Evolutionary conservation across 2,888 invertebrate species (phyloP), one percentile per base, ranked within the genome.

Genomic region (Xanthorhoe spadicearia): DNA sequence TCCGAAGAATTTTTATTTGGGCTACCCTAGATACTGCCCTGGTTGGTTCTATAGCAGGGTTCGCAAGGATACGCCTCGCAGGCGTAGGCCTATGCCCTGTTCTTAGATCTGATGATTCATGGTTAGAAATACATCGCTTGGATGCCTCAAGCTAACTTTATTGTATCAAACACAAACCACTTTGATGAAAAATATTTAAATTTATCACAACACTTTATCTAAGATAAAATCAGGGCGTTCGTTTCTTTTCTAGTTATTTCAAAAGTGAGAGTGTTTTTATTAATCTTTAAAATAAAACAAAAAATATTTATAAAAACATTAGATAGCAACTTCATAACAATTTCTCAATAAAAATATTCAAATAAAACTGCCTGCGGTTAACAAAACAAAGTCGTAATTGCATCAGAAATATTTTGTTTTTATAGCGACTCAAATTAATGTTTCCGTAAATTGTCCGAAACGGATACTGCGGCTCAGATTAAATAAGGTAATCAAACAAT

Each of bases 331-430:
- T 38, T 46, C 15, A n/a, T 46, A 15, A 10, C 4, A 15, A 46
- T 15, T 46, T 15, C 46, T 46, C 46, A 6, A 46, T 15, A n/a
- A 46, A 46, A 15, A 46, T 15, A 43, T 43, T 23, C 23, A 1
- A 43, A 13, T 43, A 43, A 6, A 46, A 15, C 46, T 23, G 43
- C 60, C 28, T 61, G 46, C 17, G 4, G 9, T 10, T 32, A 51
- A 18, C 4, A 52, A 35, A 28, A 46, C 46, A 48, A 6, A 52
- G 38, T 43, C 53, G n/a, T 50, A 15, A 64, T 60, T 60, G 13
- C 64, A 64, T 32, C 61, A 61, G 17, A 32, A 56, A 58, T 50
- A 51, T 57, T 51, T 38, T 50, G 38, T 54, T 64, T 64, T 64
- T 17, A 64, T 52, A 59, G 50, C 50, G 54, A 59, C 64, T 51